Evolutionary conservation across 2,888 invertebrate species (phyloP).

Genomic region (Drosophila buzzatii): DNA sequence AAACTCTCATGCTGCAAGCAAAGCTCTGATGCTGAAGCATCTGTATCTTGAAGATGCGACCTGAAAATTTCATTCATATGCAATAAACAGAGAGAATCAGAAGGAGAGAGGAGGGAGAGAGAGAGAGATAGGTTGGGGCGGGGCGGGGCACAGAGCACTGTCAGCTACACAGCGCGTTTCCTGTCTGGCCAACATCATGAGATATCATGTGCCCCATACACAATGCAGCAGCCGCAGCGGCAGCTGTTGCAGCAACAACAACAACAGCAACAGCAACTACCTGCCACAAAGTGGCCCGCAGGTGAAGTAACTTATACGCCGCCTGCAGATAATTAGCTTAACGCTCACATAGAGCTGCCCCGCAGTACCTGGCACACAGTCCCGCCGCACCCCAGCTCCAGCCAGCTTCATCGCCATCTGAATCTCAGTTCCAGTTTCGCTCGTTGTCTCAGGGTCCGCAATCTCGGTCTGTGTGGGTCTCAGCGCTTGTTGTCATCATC

Average conservation of each 20-base stretch:
- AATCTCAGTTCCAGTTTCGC: slow-evolving; percentile 7
- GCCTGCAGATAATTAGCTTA: slow-evolving; percentile 73
- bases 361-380: slow-evolving; percentile 21
- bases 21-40: slow-evolving; percentile 11
- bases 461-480: slow-evolving; percentile 37
- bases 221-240: slow-evolving; percentile 38
- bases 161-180: slow-evolving; percentile 70
- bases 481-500: slow-evolving; percentile 51
- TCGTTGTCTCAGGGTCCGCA: slow-evolving; percentile 24
- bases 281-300: slow-evolving; percentile 69
- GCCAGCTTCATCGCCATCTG: slow-evolving; percentile 1
- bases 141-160: slow-evolving; percentile 7
- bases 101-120: neutral
- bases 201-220: slow-evolving; percentile 62
- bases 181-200: slow-evolving; percentile 66
- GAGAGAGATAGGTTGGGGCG: neutral
- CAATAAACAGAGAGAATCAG: slow-evolving; percentile 16
- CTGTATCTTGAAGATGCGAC: slow-evolving; percentile 59
- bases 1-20: slow-evolving; percentile 66
- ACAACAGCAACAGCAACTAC: slow-evolving; percentile 39
- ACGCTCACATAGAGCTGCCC: slow-evolving; percentile 46
- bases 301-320: slow-evolving; percentile 77
- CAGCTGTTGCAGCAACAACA: slow-evolving; percentile 33
- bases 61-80: slow-evolving; percentile 74
- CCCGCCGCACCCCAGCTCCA: neutral